These are phyloP conservation scores for Clanis bilineata DNA, from an alignment of 2,888 invertebrate genomes.

Conservation along the genomic window DNA sequence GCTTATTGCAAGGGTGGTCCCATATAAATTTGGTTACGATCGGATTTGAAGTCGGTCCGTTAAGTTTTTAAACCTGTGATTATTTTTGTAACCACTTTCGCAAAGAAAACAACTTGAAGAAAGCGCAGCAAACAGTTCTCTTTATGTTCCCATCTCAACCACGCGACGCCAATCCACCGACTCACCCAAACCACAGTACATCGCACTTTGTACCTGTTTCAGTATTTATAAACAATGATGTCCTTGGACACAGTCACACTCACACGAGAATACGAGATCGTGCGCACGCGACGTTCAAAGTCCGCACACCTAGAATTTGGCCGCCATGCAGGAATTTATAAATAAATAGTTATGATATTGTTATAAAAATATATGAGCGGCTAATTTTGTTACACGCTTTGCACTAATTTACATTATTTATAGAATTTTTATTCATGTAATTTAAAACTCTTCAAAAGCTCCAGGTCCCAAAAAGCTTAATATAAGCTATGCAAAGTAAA, in stretches of 20 bases:
- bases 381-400: neutral
- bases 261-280: constrained; percentile 14
- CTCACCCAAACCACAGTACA: neutral
- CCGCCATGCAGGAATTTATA: neutral
- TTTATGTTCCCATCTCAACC: neutral
- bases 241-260: constrained; percentile 15
- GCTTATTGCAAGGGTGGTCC: no score
- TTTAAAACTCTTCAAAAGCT: no score
- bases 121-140: no score
- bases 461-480: no score
- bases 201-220: constrained; percentile 8
- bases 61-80: no score
- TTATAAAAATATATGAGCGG: neutral
- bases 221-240: constrained; percentile 21
- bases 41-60: no score
- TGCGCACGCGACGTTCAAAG: constrained; percentile 17
- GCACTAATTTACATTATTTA: neutral
- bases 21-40: no score
- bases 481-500: no score
- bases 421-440: neutral
- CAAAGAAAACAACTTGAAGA: neutral
- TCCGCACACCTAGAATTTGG: constrained; percentile 3
- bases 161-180: no score
- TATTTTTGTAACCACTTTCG: no score
- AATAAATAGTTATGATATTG: neutral